A percentile compares a stretch with the other conserved stretches of the same genome.
These are phyloP conservation scores for Epistrophe eligans DNA, from an alignment of 2,888 invertebrate species.

Conservation along the genomic window DNA sequence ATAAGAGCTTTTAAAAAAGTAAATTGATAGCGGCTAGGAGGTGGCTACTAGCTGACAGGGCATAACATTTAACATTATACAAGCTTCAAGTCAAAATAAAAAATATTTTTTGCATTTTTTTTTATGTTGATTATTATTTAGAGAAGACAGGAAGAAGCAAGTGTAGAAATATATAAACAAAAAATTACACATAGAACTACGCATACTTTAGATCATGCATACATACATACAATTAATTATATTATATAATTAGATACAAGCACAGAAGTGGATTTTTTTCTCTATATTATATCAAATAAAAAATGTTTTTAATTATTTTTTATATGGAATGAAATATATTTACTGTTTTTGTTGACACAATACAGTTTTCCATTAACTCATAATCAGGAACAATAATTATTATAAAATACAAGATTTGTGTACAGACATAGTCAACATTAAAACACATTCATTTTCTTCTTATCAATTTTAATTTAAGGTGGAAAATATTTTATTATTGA, in stretches of 20 bases:
- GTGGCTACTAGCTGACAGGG: conserved; percentile 36
- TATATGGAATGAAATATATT: not conserved
- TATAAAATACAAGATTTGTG: too few species aligned
- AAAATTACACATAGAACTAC: not conserved
- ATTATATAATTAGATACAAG: not conserved
- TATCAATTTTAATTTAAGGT: not conserved
- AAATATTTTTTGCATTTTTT: not conserved
- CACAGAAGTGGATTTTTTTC: conserved; percentile 1
- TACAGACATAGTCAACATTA: not conserved
- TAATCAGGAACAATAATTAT: too few species aligned
- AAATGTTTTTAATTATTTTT: not conserved
- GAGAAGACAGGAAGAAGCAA: conserved; percentile 21
- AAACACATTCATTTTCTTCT: not conserved
- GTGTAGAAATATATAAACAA: conserved; percentile 9
- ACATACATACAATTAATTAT: not conserved
- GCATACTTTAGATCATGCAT: conserved; percentile 5
- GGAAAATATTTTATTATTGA: not conserved
- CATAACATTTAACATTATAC: conserved; percentile 8
- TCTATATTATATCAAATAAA: not conserved
- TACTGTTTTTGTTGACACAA: too few species aligned
- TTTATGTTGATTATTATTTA: not conserved
- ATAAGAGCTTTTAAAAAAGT: conserved; percentile 14
- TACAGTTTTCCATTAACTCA: too few species aligned
- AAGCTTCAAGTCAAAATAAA: conserved; percentile 10
- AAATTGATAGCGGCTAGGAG: not conserved